Base-by-base conservation (phyloP, 1,140 invertebrate genomes). In the Carposina sasakii region DNA sequence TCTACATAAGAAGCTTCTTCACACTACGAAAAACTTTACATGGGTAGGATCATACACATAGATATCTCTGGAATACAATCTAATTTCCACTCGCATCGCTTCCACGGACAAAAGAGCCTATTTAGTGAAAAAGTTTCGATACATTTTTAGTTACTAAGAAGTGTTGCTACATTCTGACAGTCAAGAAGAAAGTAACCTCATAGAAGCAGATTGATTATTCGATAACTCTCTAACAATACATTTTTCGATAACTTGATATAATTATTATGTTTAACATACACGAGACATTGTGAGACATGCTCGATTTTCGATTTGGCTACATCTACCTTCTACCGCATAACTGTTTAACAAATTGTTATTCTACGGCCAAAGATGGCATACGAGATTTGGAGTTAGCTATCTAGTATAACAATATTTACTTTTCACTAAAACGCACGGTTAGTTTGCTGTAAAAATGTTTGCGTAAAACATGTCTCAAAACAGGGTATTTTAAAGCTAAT, bases 141-240 rank as follows among this genome's bases (percentile, higher is more conserved):
- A 77, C 55, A 76, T 58, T 56, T 54, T 59, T 67, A 71, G 56
- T 66, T 57, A 44, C 74, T 81, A 77, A 60, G 65, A 79, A 81
- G 72, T 70, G 50, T 67, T 46, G 19, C 65, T 71, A 75, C 62
- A 57, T 52, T 61, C 62, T 57, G 59, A 57, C 26, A n/a, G n/a
- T 9, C 8, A 1, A 34, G 43, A n/a, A n/a, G n/a, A n/a, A n/a
- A n/a, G n/a, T n/a, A n/a, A n/a, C n/a, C n/a, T 67, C 67, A 49
- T 67, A 64, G 57, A 81, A 81, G 74, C 71, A 45, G 53, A 45
- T 71, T 63, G 67, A 78, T 76, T 78, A 75, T 64, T 71, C 31
- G 67, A 69, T 66, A 65, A 59, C 54, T 58, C 57, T 75, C 73
- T 79, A 79, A 78, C 64, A 67, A 79, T 82, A 82, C 71, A 77